These are phyloP conservation scores for Anticlea derivata DNA, from an alignment of 2,888 invertebrate species.

Conservation along the genomic window DNA sequence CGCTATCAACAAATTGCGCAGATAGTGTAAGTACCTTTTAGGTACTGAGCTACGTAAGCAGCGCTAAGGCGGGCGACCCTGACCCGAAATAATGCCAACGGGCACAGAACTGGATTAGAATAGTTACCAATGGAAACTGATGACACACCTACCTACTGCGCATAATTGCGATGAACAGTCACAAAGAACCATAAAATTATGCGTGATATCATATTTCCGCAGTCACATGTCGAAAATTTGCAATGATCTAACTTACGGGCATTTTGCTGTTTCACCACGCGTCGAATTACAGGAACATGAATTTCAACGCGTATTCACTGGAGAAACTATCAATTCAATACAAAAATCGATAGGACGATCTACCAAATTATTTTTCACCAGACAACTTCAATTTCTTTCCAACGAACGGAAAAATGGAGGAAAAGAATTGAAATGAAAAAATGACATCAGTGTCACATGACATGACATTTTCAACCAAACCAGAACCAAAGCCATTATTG, in stretches of 20 bases:
- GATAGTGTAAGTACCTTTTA: conserved; percentile 38
- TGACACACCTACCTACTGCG: conserved; percentile 6
- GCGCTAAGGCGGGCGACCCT: conserved; percentile 51
- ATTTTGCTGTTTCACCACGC: conserved; percentile 55
- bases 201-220: conserved; percentile 47
- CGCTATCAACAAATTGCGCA: conserved; percentile 41
- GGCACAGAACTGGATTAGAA: conserved; percentile 4
- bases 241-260: conserved; percentile 65
- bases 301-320: conserved; percentile 47
- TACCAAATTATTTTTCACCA: no score
- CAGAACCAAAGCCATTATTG: no score
- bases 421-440: conserved; percentile 30
- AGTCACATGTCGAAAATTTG: conserved; percentile 54
- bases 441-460: conserved; percentile 5
- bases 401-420: conserved; percentile 46
- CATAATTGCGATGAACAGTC: conserved; percentile 9
- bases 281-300: conserved; percentile 50
- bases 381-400: conserved; percentile 49
- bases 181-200: conserved; percentile 13
- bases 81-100: conserved; percentile 43
- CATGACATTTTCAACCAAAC: conserved; percentile 10
- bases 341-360: conserved; percentile 76
- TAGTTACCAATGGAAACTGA: neutral
- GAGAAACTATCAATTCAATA: conserved; percentile 51
- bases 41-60: conserved; percentile 47